A percentile compares a stretch with the other conserved stretches of the same genome.
These are phyloP conservation scores for Gymnothorax reevesii DNA, from an alignment of 2,797 vertebrate species.

Conservation along the genomic window DNA sequence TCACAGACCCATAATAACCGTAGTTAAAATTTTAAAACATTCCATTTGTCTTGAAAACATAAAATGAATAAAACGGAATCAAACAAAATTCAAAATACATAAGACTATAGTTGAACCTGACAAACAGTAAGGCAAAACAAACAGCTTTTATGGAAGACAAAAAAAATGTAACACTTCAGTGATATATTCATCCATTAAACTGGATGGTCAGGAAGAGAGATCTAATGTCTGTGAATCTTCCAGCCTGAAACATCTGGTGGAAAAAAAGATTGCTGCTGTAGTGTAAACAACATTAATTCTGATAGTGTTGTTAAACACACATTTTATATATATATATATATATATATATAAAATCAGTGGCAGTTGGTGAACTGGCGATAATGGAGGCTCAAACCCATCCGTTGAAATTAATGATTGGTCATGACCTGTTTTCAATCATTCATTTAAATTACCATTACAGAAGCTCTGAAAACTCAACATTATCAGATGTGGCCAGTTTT, in stretches of 20 bases:
- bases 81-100: not conserved
- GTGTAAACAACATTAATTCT: slow-evolving; percentile 22
- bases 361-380: no score
- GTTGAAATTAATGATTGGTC: no score
- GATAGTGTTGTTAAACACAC: slow-evolving; percentile 46
- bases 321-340: slow-evolving; percentile 32
- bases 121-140: not conserved
- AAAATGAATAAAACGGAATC: slow-evolving; percentile 4
- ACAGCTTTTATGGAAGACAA: not conserved
- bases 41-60: slow-evolving; percentile 12
- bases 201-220: slow-evolving; percentile 19
- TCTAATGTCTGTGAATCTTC: not conserved
- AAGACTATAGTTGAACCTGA: slow-evolving; percentile 1
- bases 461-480: no score
- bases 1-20: slow-evolving; percentile 10
- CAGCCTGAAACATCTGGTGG: slow-evolving; percentile 40
- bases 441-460: no score
- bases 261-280: slow-evolving; percentile 31
- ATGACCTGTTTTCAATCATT: no score
- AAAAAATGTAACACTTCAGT: slow-evolving; percentile 13
- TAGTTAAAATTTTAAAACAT: slow-evolving; percentile 16
- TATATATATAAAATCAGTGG: no score
- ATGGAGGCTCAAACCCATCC: no score
- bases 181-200: slow-evolving; percentile 28
- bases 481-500: no score